Evolutionary conservation across 2,888 invertebrate species (phyloP).

Genomic region (Plebejus melissa): DNA sequence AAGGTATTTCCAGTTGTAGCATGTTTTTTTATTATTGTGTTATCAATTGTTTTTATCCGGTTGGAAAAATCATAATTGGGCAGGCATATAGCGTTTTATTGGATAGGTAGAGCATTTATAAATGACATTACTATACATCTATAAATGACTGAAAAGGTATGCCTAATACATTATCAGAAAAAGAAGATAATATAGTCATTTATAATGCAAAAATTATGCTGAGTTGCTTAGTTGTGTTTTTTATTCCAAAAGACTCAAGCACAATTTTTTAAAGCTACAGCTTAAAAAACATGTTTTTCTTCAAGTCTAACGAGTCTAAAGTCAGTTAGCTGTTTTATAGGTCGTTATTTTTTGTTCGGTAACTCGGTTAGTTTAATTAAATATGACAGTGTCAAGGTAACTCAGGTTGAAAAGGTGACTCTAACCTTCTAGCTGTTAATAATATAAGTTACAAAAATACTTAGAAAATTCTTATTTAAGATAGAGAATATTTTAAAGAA

Average conservation of each 20-base stretch:
- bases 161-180: not conserved
- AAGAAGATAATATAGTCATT: not conserved
- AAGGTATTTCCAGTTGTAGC: not conserved
- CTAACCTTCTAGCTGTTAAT: not conserved
- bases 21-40: not conserved
- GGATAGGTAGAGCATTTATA: too few relatives aligned
- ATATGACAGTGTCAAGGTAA: conserved; percentile 8
- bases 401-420: not conserved
- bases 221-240: not conserved
- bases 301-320: not conserved
- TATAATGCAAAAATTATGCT: too few relatives aligned
- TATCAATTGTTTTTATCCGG: conserved; percentile 1
- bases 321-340: not conserved
- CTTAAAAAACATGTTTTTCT: not conserved
- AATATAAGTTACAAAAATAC: not conserved
- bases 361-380: conserved; percentile 4
- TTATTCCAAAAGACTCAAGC: not conserved
- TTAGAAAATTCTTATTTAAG: not conserved
- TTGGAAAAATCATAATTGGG: not conserved
- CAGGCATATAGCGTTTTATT: not conserved
- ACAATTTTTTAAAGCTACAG: not conserved
- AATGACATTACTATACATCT: too few relatives aligned
- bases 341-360: not conserved
- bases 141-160: too few relatives aligned
- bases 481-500: not conserved